Percentiles rank a stretch among this genome's conserved stretches.
Evolutionary conservation across 2,113 vertebrate species (phyloP).

Genomic region (Apteryx mantelli): DNA sequence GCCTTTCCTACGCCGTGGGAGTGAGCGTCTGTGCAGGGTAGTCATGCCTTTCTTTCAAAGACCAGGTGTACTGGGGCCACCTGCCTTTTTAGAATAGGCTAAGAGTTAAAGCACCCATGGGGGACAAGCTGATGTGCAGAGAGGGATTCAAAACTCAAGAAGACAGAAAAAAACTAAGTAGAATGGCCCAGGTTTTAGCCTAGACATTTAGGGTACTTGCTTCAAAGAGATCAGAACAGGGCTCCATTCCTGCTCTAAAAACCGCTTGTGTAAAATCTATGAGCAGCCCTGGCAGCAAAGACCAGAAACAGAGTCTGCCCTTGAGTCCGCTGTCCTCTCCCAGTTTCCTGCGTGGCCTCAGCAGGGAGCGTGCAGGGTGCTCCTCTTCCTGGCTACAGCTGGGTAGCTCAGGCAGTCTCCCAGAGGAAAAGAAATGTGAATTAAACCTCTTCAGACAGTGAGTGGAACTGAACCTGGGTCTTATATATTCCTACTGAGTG

Average conservation of each 20-base stretch:
- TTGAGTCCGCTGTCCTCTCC: not conserved
- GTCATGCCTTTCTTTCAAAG: not conserved
- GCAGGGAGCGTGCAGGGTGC: not conserved
- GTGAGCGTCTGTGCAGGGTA: not conserved
- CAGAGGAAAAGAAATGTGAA: not conserved
- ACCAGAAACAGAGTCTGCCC: not conserved
- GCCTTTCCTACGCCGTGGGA: not conserved
- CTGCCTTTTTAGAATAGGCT: too few species aligned
- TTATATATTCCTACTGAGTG: not conserved
- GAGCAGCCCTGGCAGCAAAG: accelerated
- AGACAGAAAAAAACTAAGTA: too few species aligned
- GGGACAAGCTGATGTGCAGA: too few species aligned
- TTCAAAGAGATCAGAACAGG: not conserved
- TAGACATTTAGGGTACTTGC: not conserved
- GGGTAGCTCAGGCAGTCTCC: not conserved
- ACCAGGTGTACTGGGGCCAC: not conserved
- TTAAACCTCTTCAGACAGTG: not conserved
- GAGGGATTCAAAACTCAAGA: too few species aligned
- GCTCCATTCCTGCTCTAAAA: not conserved
- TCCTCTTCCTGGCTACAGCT: not conserved
- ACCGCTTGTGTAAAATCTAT: not conserved
- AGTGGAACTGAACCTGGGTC: not conserved
- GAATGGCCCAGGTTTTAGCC: too few species aligned
- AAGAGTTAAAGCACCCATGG: too few species aligned
- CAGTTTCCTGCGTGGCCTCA: not conserved